Percentiles rank a stretch among this genome's conserved stretches.
Conservation (phyloP, 2,113 vertebrate genomes). For the Erinaceus europaeus region DNA sequence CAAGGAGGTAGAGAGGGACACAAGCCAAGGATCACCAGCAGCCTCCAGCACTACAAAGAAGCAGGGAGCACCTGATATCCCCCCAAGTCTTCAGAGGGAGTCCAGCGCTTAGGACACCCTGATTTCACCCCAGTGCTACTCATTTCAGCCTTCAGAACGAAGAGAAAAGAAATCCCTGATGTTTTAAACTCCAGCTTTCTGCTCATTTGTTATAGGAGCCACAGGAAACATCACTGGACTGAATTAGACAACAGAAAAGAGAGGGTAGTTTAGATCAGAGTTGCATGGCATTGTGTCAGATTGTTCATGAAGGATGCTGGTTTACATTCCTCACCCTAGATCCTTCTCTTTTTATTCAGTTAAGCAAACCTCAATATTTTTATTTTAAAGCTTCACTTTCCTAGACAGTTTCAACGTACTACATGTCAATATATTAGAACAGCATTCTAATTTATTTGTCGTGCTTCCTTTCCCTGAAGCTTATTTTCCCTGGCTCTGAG, state of each 20-base stretch:
- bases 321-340: background rate
- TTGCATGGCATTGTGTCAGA: too few relatives aligned
- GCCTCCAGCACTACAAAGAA: background rate
- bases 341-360: background rate
- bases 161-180: background rate
- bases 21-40: background rate
- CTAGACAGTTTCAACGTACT: background rate
- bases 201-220: background rate
- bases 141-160: background rate
- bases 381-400: background rate
- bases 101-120: background rate
- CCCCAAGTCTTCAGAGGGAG: background rate
- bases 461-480: background rate
- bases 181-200: background rate
- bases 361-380: background rate
- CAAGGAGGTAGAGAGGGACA: background rate
- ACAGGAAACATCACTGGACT: background rate
- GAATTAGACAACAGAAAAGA: background rate
- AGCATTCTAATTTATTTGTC: constrained; percentile 1
- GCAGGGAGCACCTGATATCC: too few relatives aligned
- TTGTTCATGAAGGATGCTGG: background rate
- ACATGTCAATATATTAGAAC: background rate
- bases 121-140: background rate
- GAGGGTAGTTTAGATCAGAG: too few relatives aligned
- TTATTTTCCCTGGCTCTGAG: background rate